Conservation (phyloP, 2,888 invertebrate species). For the Dascillus cervinus region DNA sequence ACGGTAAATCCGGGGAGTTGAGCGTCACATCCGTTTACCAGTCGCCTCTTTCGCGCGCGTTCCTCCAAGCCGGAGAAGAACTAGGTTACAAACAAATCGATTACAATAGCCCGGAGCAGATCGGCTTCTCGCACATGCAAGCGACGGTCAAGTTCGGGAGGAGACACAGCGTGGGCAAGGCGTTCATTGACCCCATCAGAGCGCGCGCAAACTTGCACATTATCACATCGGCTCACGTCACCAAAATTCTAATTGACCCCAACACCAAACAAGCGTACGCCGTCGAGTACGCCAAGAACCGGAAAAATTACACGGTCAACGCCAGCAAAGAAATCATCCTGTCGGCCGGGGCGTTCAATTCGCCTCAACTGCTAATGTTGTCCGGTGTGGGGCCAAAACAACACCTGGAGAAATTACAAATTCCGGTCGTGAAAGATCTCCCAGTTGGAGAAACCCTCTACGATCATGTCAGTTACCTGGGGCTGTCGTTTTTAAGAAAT, state of each 20-base stretch:
- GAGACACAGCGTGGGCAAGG: conserved; percentile 59
- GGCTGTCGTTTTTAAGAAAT: conserved; percentile 40
- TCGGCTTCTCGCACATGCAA: conserved; percentile 58
- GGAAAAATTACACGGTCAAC: conserved; percentile 37
- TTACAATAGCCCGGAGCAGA: conserved; percentile 55
- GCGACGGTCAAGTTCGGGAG: conserved; percentile 51
- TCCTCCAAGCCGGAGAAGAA: conserved; percentile 54
- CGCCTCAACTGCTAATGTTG: conserved; percentile 84
- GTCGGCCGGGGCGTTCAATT: conserved; percentile 79
- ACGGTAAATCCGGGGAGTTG: conserved; percentile 39
- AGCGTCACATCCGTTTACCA: conserved; percentile 39
- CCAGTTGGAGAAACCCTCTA: conserved; percentile 61
- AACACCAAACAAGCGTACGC: conserved; percentile 57
- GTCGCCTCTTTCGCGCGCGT: conserved; percentile 46
- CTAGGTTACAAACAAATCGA: conserved; percentile 62
- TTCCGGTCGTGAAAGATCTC: conserved; percentile 54
- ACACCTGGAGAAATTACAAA: conserved; percentile 48
- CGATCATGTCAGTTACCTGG: conserved; percentile 54
- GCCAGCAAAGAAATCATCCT: conserved; percentile 77
- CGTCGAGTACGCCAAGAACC: conserved; percentile 55
- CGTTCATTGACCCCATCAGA: conserved; percentile 55
- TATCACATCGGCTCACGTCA: conserved; percentile 53
- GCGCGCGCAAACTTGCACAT: conserved; percentile 60
- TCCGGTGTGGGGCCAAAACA: conserved; percentile 66
- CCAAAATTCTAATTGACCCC: conserved; percentile 58